Percentiles rank a stretch among this genome's conserved stretches.
Evolutionary conservation across 2,113 vertebrate species (phyloP).

Genomic region (Corvus cornix): DNA sequence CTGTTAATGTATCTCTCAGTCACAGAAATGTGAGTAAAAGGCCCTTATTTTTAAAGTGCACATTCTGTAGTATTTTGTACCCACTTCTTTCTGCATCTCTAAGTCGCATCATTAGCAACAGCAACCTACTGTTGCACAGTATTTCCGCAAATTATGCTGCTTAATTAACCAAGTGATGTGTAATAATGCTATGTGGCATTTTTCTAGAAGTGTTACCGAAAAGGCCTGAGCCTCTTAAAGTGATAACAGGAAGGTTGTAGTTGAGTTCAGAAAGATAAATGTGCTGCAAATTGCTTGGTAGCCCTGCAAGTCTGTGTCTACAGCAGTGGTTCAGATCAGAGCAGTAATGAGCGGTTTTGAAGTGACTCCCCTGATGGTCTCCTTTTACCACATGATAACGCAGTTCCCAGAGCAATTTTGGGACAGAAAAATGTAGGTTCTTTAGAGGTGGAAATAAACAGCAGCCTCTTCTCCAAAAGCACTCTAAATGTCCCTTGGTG

Average conservation of each 20-base stretch:
- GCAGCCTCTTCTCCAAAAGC: background rate
- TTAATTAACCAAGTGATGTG: constrained; percentile 33
- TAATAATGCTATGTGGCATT: background rate
- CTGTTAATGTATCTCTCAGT: background rate
- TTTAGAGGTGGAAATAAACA: background rate
- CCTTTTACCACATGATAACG: background rate
- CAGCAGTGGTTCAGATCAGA: background rate
- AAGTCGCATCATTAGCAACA: background rate
- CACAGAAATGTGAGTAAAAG: background rate
- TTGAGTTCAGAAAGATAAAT: background rate
- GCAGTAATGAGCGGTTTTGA: background rate
- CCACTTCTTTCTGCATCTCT: background rate
- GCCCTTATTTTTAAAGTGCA: background rate
- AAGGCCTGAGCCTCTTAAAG: background rate
- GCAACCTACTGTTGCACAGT: background rate
- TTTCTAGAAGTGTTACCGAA: background rate
- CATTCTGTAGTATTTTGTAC: background rate
- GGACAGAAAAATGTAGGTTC: background rate
- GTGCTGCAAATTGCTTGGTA: background rate
- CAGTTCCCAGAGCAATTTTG: background rate
- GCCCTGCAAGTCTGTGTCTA: background rate
- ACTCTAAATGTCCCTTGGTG: background rate
- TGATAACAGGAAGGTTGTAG: background rate
- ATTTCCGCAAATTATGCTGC: background rate
- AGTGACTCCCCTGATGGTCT: background rate